Base-by-base conservation (phyloP, 2,888 invertebrate genomes). In the Lepeophtheirus nordmannii region DNA sequence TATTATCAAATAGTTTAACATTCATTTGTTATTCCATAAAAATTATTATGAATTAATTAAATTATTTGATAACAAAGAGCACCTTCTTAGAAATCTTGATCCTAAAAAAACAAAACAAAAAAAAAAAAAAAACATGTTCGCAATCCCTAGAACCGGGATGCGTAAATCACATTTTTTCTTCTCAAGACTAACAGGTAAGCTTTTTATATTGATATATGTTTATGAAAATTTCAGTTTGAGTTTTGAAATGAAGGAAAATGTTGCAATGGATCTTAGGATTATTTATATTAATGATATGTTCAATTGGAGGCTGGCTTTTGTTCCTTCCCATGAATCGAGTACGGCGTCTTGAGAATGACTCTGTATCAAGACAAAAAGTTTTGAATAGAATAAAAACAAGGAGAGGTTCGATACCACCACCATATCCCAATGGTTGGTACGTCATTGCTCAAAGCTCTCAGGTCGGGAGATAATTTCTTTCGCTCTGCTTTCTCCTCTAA, bases 401-500 rank as follows among this genome's bases (percentile, higher is more conserved):
- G 0, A 76, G 85, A 10, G 87, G 87, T 0, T 77, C 79, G 0
- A 73, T 87, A 2, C 90, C 89, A 0, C 90, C 90, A 0, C 86
- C 88, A 0, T 91, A 82, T 73, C 91, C 91, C 0, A 91, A 92
- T 72, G 91, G 91, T 0, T 92, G 92, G 92, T 90, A 86, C 71
- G 83, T 82, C 0, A 74, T 91, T 1, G 76, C 83, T 0, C 89
- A 90, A 73, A 85, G 85, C 3, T 75, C 78, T 9, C 77, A 81
- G 0, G 72, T 90, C 20, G 77, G 75, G n/a, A 10, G 20, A 22
- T 38, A 22, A 58, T 22, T 58, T 58, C 7, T 58, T 1, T 53
- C n/a, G 7, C 1, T 20, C 3, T 53, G n/a, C 53, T 20, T 53
- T 1, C 8, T n/a, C 53, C 53, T 53, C 8, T 20, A 7, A 17